Evolutionary conservation across 2,113 vertebrate genomes (phyloP).

Genomic region (Microcebus griseorufus): DNA sequence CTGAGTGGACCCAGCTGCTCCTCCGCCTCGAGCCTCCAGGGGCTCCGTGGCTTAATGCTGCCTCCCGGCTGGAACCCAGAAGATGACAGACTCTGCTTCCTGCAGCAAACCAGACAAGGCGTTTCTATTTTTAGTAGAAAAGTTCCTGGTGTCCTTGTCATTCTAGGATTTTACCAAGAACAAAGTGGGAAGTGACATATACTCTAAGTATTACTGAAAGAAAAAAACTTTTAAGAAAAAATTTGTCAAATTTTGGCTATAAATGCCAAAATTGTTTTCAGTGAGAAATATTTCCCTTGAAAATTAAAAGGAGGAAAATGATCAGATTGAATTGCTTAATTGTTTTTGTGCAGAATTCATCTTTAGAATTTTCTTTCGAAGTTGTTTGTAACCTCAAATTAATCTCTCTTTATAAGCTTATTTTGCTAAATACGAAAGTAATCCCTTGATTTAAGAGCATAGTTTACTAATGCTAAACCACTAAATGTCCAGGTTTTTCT

Average conservation of each 20-base stretch:
- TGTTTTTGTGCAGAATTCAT: background rate
- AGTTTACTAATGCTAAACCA: background rate
- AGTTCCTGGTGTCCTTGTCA: background rate
- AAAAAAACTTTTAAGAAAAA: background rate
- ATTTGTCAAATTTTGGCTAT: background rate
- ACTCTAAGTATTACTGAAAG: background rate
- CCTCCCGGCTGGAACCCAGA: background rate
- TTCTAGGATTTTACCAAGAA: background rate
- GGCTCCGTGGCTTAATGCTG: background rate
- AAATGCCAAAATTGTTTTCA: background rate
- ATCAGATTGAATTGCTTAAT: background rate
- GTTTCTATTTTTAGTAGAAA: slow-evolving; percentile 38
- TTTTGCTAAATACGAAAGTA: slow-evolving; percentile 40
- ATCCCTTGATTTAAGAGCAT: background rate
- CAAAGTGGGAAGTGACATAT: background rate
- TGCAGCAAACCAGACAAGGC: background rate
- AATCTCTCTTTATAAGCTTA: background rate
- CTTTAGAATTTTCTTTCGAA: background rate
- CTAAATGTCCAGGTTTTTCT: background rate
- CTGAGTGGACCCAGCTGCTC: background rate
- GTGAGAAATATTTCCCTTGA: slow-evolving; percentile 8
- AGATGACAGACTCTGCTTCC: background rate
- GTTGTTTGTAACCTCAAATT: background rate
- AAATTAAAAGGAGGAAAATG: background rate
- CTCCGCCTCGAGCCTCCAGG: background rate